A percentile compares a stretch with the other conserved stretches of the same genome.
phyloP scores from a whole-genome alignment of 2,888 invertebrate genomes.

The Plagiodera versicolora region DNA sequence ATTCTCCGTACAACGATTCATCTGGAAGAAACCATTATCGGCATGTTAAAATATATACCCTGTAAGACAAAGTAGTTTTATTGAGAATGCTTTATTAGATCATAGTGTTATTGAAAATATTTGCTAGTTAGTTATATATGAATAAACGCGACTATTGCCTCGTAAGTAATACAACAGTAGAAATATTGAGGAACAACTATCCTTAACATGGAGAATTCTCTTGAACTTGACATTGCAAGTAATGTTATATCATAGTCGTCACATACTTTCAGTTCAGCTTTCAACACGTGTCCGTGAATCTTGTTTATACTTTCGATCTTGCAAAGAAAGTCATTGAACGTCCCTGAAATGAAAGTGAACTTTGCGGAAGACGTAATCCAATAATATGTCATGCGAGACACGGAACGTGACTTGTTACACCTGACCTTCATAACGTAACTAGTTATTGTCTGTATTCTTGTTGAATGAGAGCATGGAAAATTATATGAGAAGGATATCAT shows the following conservation, averaged over 20 bases:
- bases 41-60: too few relatives aligned
- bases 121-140: too few relatives aligned
- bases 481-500: neutral
- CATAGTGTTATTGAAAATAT: too few relatives aligned
- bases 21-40: too few relatives aligned
- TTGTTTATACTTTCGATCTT: constrained; percentile 25
- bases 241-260: neutral
- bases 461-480: neutral
- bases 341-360: constrained; percentile 50
- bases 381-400: neutral
- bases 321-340: constrained; percentile 35
- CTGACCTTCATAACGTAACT: neutral
- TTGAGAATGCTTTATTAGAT: too few relatives aligned
- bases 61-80: too few relatives aligned
- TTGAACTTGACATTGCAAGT: neutral
- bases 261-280: constrained; percentile 10
- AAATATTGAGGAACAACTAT: too few relatives aligned
- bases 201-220: neutral
- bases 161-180: too few relatives aligned
- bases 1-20: too few relatives aligned
- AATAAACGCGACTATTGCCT: too few relatives aligned
- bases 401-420: neutral
- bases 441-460: neutral
- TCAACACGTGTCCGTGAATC: constrained; percentile 20
- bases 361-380: constrained; percentile 30